These are phyloP conservation scores for Epicampocera succincta DNA, from an alignment of 2,888 invertebrate species.

Conservation along the genomic window DNA sequence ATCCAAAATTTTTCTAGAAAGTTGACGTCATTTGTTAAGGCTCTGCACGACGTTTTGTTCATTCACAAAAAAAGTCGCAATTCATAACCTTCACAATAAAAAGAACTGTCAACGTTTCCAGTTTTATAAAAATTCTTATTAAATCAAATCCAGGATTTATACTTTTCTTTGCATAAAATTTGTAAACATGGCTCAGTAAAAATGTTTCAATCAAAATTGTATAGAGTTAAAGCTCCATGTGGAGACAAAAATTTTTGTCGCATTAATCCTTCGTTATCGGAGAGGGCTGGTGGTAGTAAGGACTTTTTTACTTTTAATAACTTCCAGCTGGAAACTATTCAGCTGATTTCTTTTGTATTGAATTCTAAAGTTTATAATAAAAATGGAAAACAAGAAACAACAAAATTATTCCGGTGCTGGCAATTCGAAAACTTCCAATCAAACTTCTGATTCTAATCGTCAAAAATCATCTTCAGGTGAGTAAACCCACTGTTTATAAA, in stretches of 20 bases:
- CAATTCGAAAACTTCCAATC: conserved; percentile 85
- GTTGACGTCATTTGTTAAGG: conserved; percentile 26
- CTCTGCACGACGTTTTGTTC: conserved; percentile 23
- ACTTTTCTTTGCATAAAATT: conserved; percentile 66
- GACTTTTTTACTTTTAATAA: conserved; percentile 55
- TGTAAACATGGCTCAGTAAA: conserved; percentile 82
- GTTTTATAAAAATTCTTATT: conserved; percentile 4
- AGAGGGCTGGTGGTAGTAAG: conserved; percentile 70
- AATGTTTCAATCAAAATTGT: conserved; percentile 80
- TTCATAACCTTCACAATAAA: conserved; percentile 43
- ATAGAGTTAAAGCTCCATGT: conserved; percentile 79
- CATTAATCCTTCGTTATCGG: conserved; percentile 68
- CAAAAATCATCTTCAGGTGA: conserved; percentile 81
- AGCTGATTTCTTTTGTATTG: conserved; percentile 42
- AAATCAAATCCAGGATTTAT: conserved; percentile 34
- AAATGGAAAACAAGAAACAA: conserved; percentile 85
- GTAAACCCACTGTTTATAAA: neutral
- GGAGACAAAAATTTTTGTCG: conserved; percentile 79
- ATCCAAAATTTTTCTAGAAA: neutral
- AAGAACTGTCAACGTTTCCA: conserved; percentile 1
- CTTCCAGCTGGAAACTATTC: conserved; percentile 53
- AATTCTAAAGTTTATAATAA: conserved; percentile 76
- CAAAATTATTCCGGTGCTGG: conserved; percentile 86
- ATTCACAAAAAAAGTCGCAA: conserved; percentile 45
- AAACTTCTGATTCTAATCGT: conserved; percentile 85